These are phyloP conservation scores for Caloenas nicobarica DNA, from an alignment of 2,113 vertebrate species.

Conservation along the genomic window DNA sequence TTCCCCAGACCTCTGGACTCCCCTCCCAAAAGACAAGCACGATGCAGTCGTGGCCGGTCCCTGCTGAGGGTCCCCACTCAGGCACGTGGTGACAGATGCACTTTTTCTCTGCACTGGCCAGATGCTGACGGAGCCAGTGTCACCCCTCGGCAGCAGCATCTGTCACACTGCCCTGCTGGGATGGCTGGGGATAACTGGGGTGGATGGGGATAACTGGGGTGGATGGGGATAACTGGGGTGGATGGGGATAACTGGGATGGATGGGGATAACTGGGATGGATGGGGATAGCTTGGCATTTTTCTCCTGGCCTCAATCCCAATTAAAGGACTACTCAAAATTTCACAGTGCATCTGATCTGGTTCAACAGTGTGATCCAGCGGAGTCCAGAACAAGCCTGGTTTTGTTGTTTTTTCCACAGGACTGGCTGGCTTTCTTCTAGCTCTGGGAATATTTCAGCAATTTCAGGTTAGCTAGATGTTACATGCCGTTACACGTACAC, in stretches of 20 bases:
- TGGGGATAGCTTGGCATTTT: no score
- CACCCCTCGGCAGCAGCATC: not conserved
- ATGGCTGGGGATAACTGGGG: no score
- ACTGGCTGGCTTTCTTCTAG: not conserved
- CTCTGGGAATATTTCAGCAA: not conserved
- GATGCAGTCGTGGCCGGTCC: not conserved
- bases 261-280: no score
- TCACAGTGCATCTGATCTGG: accelerated
- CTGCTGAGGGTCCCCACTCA: not conserved
- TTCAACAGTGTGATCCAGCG: not conserved
- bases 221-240: no score
- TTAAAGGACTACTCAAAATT: not conserved
- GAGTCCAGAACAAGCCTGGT: not conserved
- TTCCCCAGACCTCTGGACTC: no score
- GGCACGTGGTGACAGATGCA: accelerated
- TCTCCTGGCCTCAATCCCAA: not conserved
- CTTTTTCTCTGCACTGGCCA: not conserved
- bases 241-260: no score
- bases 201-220: no score
- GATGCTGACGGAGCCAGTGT: not conserved
- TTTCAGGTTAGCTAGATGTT: not conserved
- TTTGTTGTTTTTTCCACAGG: not conserved
- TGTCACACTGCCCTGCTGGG: not conserved
- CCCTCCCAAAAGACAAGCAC: not conserved
- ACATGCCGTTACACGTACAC: not conserved